Conservation (phyloP, 2,797 vertebrate species). For the Esox masquinongy region DNA sequence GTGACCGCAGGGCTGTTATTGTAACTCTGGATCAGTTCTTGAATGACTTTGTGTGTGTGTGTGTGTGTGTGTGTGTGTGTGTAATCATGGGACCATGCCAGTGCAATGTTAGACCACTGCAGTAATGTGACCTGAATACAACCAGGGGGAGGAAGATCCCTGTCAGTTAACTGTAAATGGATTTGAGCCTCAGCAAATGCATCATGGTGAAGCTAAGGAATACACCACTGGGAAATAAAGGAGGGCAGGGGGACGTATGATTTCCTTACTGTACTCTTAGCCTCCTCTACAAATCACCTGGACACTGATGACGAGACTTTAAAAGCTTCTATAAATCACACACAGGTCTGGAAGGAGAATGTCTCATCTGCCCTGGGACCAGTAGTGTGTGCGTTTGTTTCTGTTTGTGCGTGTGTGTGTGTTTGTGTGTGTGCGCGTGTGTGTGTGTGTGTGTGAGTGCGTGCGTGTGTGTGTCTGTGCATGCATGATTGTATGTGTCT, state of each 20-base stretch:
- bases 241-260: no score
- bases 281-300: conserved; percentile 33
- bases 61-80: not conserved
- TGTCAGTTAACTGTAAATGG: conserved; percentile 38
- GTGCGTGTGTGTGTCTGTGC: not conserved
- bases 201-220: conserved; percentile 14
- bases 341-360: conserved; percentile 9
- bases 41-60: not conserved
- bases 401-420: not conserved
- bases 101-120: conserved; percentile 10
- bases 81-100: conserved; percentile 21
- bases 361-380: conserved; percentile 11
- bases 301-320: conserved; percentile 41
- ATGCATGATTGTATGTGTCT: not conserved
- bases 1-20: no score
- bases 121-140: conserved; percentile 18
- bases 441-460: not conserved
- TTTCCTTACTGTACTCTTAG: conserved; percentile 20
- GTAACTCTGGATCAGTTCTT: no score
- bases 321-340: conserved; percentile 48
- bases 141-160: conserved; percentile 31
- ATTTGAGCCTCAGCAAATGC: conserved; percentile 19
- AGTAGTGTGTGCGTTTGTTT: conserved; percentile 6
- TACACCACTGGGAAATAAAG: no score
- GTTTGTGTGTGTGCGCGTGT: not conserved